phyloP scores from a whole-genome alignment of 2,888 invertebrate genomes.

The Ferdinandea cuprea region DNA sequence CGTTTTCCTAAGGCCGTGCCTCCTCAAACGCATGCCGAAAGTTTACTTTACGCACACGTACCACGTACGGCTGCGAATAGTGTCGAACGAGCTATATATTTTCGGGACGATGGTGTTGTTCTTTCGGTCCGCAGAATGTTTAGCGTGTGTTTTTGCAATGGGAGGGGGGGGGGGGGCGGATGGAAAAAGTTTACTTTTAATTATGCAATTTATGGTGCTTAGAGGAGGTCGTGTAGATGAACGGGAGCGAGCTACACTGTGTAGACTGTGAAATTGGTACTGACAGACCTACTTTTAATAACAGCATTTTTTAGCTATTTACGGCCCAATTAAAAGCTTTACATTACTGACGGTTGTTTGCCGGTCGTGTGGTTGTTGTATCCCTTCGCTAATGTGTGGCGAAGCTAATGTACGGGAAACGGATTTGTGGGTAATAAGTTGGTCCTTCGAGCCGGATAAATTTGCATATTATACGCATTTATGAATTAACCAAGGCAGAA shows the following conservation, averaged over 20 bases:
- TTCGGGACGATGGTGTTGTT: background rate
- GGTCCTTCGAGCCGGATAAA: background rate
- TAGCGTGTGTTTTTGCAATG: too few relatives aligned
- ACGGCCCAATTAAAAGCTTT: background rate
- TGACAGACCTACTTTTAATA: background rate
- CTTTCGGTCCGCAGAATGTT: too few relatives aligned
- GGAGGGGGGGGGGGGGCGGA: background rate
- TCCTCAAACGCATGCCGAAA: slow-evolving; percentile 22
- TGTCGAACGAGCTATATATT: background rate
- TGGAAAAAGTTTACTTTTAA: slow-evolving; percentile 6
- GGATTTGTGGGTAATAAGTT: background rate
- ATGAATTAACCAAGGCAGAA: too few relatives aligned
- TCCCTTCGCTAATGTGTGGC: background rate
- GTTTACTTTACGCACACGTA: slow-evolving; percentile 6
- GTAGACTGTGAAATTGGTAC: background rate
- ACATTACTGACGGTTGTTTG: background rate
- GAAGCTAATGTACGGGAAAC: background rate
- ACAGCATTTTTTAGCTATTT: slow-evolving; percentile 1
- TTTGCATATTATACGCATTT: too few relatives aligned
- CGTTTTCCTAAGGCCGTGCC: slow-evolving; percentile 17
- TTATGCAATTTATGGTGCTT: slow-evolving; percentile 3
- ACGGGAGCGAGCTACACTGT: too few relatives aligned
- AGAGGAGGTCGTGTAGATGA: background rate
- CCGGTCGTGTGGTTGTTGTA: background rate
- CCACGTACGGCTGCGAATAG: background rate